A percentile compares a stretch with the other conserved stretches of the same genome.
These are phyloP conservation scores for Carollia perspicillata DNA, from an alignment of 2,113 vertebrate genomes.

Conservation along the genomic window DNA sequence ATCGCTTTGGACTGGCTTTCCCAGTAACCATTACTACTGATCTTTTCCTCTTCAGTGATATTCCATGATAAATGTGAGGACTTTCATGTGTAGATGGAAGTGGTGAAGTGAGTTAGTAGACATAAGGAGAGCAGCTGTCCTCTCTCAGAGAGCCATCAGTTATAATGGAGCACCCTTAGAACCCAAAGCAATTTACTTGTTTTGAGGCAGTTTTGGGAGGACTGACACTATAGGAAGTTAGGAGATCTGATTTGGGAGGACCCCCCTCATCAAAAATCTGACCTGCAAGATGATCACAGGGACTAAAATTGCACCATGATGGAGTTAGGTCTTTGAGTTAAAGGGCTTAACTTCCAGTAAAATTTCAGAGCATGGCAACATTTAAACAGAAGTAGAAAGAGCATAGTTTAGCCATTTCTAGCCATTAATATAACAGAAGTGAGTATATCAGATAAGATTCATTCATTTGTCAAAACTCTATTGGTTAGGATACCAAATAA, in stretches of 20 bases:
- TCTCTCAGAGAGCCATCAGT: background rate
- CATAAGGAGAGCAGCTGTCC: background rate
- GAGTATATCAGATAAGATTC: background rate
- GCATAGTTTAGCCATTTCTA: background rate
- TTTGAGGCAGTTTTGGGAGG: background rate
- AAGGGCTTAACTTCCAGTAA: background rate
- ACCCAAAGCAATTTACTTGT: background rate
- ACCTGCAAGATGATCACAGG: background rate
- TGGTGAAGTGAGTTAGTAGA: background rate
- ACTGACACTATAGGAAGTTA: background rate
- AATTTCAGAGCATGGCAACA: conserved; percentile 3
- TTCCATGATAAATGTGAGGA: background rate
- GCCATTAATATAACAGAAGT: background rate
- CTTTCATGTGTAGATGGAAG: background rate
- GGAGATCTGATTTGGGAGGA: background rate
- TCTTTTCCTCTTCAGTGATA: background rate
- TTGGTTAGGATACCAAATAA: background rate
- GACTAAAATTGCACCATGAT: background rate
- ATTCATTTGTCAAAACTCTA: background rate
- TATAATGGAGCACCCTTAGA: background rate
- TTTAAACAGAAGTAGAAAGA: background rate
- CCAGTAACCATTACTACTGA: background rate
- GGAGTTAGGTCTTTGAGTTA: background rate
- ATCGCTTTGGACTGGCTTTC: background rate
- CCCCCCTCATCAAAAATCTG: background rate